Conservation (phyloP, 1,140 invertebrate genomes). For the Drosophila orena region DNA sequence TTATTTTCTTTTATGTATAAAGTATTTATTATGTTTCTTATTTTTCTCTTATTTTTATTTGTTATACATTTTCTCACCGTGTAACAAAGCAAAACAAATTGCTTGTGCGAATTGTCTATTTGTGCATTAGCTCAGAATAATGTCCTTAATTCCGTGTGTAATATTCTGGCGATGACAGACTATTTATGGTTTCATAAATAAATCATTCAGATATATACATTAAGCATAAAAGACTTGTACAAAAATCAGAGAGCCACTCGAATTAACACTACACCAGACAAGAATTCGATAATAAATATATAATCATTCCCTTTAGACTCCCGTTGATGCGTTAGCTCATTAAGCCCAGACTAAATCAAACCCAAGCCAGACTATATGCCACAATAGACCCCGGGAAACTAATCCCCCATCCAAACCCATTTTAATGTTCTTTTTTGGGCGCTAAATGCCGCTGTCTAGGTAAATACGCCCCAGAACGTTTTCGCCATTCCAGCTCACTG, state of each 20-base stretch:
- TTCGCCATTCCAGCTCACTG: slow-evolving; percentile 23
- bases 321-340: slow-evolving; percentile 29
- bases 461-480: slow-evolving; percentile 65
- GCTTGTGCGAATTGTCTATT: slow-evolving; percentile 13
- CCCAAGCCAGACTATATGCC: background rate
- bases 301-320: slow-evolving; percentile 28
- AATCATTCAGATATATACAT: background rate
- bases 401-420: slow-evolving; percentile 15
- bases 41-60: background rate
- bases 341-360: slow-evolving; percentile 37
- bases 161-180: slow-evolving; percentile 24
- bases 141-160: slow-evolving; percentile 22
- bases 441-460: slow-evolving; percentile 70
- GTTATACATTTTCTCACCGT: background rate
- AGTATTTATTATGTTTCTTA: background rate
- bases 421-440: slow-evolving; percentile 49
- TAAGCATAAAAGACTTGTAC: background rate
- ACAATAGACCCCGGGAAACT: slow-evolving; percentile 7
- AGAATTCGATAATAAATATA: slow-evolving; percentile 44
- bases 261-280: slow-evolving; percentile 12
- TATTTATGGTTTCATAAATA: slow-evolving; percentile 15
- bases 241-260: background rate
- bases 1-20: no score
- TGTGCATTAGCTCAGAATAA: slow-evolving; percentile 22
- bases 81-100: slow-evolving; percentile 10